phyloP scores from a whole-genome alignment of 2,888 invertebrate species.

The Notocelia uddmanniana region DNA sequence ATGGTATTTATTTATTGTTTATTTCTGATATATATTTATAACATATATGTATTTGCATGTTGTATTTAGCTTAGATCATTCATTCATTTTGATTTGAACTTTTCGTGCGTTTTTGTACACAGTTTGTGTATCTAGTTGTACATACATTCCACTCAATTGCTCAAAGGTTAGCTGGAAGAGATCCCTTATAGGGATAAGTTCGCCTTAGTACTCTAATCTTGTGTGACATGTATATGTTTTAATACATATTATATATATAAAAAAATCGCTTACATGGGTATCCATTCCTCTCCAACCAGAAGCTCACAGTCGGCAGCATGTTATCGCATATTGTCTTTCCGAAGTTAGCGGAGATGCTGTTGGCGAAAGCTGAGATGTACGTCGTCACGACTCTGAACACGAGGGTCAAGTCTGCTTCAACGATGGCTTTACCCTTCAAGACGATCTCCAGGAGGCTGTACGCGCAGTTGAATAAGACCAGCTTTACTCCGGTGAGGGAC shows the following conservation, averaged over 20 bases:
- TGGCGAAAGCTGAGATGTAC: slow-evolving; percentile 4
- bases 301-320: not conserved
- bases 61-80: no score
- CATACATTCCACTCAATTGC: no score
- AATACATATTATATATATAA: not conserved
- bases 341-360: not conserved
- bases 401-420: not conserved
- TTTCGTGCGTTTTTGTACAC: no score
- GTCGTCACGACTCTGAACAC: not conserved
- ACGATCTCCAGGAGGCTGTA: not conserved
- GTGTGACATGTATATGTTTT: no score
- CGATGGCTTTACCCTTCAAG: not conserved
- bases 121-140: no score
- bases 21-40: no score
- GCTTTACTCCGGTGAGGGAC: not conserved
- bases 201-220: no score
- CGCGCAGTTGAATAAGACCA: not conserved
- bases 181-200: no score
- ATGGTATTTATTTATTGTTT: no score
- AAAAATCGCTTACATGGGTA: slow-evolving; percentile 12
- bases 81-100: no score
- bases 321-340: slow-evolving; percentile 13
- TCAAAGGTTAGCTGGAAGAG: no score
- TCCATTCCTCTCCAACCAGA: slow-evolving; percentile 6
- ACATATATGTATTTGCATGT: no score